phyloP scores from a whole-genome alignment of 2,888 invertebrate genomes.

The Xestobium rufovillosum region DNA sequence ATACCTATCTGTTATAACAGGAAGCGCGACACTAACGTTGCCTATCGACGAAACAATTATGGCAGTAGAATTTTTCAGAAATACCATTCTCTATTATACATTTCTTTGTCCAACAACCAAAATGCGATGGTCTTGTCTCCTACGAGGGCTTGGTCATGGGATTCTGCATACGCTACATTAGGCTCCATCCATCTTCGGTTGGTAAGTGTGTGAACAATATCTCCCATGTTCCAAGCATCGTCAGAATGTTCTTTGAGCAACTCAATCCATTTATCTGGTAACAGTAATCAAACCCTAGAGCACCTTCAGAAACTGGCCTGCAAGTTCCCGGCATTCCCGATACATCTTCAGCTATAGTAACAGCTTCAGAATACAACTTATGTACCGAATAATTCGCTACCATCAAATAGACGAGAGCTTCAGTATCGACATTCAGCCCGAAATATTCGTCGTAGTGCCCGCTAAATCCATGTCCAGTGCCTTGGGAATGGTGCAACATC shows the following conservation, averaged over 20 bases:
- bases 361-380: slow-evolving; percentile 61
- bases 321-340: slow-evolving; percentile 98
- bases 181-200: slow-evolving; percentile 95
- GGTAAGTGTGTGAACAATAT: slow-evolving; percentile 85
- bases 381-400: slow-evolving; percentile 89
- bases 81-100: too few relatives aligned
- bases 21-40: too few relatives aligned
- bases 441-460: slow-evolving; percentile 97
- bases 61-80: too few relatives aligned
- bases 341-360: slow-evolving; percentile 99
- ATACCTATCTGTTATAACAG: too few relatives aligned
- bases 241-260: slow-evolving; percentile 73
- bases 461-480: slow-evolving; percentile 76
- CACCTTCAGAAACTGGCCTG: slow-evolving; percentile 83
- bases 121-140: slow-evolving; percentile 99
- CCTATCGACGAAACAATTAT: too few relatives aligned
- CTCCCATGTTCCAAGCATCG: slow-evolving; percentile 88
- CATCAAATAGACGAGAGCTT: slow-evolving; percentile 90
- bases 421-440: slow-evolving; percentile 92
- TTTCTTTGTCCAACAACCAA: slow-evolving; percentile 99
- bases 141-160: slow-evolving; percentile 96
- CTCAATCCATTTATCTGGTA: slow-evolving; percentile 98
- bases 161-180: slow-evolving; percentile 96
- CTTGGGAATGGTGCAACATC: slow-evolving; percentile 96
- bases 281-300: slow-evolving; percentile 89